phyloP scores from a whole-genome alignment of 2,888 invertebrate genomes.

The Gortyna flavago region DNA sequence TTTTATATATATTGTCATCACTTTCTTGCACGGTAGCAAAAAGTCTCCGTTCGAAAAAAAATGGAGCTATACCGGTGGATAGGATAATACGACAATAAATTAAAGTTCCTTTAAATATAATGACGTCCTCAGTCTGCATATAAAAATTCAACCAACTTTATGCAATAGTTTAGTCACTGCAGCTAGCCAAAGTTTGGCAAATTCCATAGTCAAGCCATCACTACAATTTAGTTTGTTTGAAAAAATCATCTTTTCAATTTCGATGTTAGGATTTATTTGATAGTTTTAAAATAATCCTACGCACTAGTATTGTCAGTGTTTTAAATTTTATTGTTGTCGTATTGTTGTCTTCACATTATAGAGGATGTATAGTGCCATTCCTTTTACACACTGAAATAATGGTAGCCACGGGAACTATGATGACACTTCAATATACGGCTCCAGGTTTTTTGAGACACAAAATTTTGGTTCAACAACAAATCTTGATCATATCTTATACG shows the following conservation, averaged over 20 bases:
- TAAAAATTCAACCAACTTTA: neutral
- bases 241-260: neutral
- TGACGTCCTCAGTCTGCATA: neutral
- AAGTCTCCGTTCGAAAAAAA: neutral
- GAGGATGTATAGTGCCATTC: neutral
- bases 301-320: neutral
- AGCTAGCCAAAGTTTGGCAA: neutral
- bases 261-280: neutral
- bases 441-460: neutral
- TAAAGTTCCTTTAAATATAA: too few relatives aligned
- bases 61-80: neutral
- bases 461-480: neutral
- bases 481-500: too few relatives aligned
- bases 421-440: neutral
- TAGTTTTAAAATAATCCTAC: neutral
- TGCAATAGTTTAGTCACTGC: neutral
- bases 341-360: neutral
- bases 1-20: neutral
- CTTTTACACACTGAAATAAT: neutral
- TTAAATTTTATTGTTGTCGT: neutral
- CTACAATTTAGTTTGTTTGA: neutral
- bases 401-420: neutral
- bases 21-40: neutral
- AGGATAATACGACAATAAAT: too few relatives aligned
- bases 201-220: neutral